Evolutionary conservation across 2,888 invertebrate genomes (phyloP), one percentile per base, ranked within the genome.

Genomic region (Pammene aurita): DNA sequence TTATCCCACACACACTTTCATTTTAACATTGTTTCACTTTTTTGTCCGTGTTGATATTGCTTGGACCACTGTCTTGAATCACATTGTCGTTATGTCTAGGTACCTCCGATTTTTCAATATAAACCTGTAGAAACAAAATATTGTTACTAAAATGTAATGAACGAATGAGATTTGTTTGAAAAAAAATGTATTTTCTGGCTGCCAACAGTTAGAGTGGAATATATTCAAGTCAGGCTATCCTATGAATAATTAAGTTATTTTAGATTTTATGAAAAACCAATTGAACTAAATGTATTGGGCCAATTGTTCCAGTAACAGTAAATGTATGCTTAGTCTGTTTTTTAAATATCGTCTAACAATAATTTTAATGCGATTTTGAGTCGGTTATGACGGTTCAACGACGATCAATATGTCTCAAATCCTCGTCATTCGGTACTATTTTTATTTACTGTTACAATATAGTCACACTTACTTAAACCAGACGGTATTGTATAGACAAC

Each of bases 1-100:
- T 78, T 81, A 84, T 82, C 79, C 77, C 72, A 76, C 80, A 80
- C 78, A 80, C 83, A 84, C 82, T 74, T 74, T 74, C 73, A 72
- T 72, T 74, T 69, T 72, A 41, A 41, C 50, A 41, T 62, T 13
- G 13, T 74, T 70, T 71, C 61, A 71, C 67, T 44, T 26, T 52
- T 66, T 52, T 52, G 57, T 42, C 55, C 61, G 63, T 46, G 48
- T 55, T 26, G 26, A 18, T 18, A 18, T 52, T 26, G 18, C 2
- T 58, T 41, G 50, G 52, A 18, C 54, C 63, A 56, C 61, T 66
- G 55, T 55, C 61, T 55, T 42, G 26, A 42, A 34, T 66, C 50
- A 52, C 62, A 62, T 62, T 52, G n/a, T 46, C 44, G 10, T 34
- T 58, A 10, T n/a, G 13, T 38, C 9, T 16, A n/a, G 10, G 18